Percentiles rank a stretch among this genome's conserved stretches.
phyloP scores from a whole-genome alignment of 37 sponge, comb jelly and placozoan species.

The Amphimedon queenslandica region DNA sequence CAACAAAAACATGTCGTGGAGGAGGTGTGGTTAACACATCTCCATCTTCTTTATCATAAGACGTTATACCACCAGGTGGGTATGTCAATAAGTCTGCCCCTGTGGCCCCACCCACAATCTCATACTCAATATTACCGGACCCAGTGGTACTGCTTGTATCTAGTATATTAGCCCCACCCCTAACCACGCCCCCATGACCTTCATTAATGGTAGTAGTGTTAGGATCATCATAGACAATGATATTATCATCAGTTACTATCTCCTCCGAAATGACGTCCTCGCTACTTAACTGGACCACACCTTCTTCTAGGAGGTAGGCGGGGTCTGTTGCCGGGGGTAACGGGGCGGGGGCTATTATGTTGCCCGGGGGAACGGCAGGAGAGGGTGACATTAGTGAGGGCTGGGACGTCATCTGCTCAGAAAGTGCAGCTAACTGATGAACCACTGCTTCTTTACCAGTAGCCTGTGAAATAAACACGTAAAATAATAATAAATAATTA shows the following conservation, averaged over 20 bases:
- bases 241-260: constrained; percentile 62
- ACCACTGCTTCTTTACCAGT: constrained; percentile 45
- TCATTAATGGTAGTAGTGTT: not conserved
- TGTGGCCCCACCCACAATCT: no score
- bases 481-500: no score
- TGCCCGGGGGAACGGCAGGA: not conserved
- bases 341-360: constrained; percentile 30
- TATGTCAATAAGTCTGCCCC: no score
- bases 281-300: constrained; percentile 35
- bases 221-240: constrained; percentile 51
- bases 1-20: no score
- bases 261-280: constrained; percentile 68
- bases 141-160: no score
- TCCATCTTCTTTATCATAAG: no score
- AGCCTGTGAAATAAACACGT: not conserved
- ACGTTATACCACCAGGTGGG: no score
- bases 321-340: not conserved
- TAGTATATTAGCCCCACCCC: not conserved
- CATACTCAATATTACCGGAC: no score
- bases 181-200: not conserved
- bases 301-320: constrained; percentile 28
- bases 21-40: no score
- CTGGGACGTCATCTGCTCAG: constrained; percentile 6
- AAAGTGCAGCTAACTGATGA: not conserved
- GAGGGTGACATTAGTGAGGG: not conserved